Percentiles rank a stretch among this genome's conserved stretches.
Conservation (phyloP, 2,113 vertebrate species). For the Dinomys branickii region DNA sequence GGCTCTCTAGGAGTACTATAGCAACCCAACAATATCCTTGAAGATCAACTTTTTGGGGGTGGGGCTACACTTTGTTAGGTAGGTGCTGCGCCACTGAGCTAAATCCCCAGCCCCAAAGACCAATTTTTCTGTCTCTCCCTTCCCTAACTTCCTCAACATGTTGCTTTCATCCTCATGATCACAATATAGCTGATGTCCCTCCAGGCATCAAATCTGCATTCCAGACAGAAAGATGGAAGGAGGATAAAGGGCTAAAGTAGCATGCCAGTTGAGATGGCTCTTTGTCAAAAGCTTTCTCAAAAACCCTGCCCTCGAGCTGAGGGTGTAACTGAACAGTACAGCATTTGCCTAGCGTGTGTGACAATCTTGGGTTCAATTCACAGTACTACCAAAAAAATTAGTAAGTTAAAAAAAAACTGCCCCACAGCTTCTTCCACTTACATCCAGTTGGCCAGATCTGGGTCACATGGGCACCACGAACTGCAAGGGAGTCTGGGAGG, state of each 20-base stretch:
- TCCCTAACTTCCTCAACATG: background rate
- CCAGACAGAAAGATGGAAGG: background rate
- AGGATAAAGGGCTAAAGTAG: slow-evolving; percentile 8
- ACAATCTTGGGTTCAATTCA: background rate
- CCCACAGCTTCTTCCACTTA: background rate
- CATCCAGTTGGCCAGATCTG: background rate
- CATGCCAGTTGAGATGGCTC: background rate
- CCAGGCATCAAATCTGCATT: background rate
- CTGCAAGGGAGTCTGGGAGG: slow-evolving; percentile 28
- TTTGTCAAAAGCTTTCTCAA: background rate
- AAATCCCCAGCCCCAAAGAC: background rate
- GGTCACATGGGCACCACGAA: background rate
- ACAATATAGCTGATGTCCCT: background rate
- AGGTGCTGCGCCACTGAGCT: no score
- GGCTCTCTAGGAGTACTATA: background rate
- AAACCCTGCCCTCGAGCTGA: background rate
- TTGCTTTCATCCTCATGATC: background rate
- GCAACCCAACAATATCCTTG: background rate
- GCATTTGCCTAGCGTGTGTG: background rate
- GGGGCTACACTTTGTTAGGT: no score
- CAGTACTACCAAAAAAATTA: background rate
- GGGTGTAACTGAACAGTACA: background rate
- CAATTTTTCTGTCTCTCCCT: background rate
- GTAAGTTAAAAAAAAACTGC: background rate
- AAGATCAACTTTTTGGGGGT: no score